These are phyloP conservation scores for Lithophane leautieri DNA, from an alignment of 2,888 invertebrate genomes.

Conservation along the genomic window DNA sequence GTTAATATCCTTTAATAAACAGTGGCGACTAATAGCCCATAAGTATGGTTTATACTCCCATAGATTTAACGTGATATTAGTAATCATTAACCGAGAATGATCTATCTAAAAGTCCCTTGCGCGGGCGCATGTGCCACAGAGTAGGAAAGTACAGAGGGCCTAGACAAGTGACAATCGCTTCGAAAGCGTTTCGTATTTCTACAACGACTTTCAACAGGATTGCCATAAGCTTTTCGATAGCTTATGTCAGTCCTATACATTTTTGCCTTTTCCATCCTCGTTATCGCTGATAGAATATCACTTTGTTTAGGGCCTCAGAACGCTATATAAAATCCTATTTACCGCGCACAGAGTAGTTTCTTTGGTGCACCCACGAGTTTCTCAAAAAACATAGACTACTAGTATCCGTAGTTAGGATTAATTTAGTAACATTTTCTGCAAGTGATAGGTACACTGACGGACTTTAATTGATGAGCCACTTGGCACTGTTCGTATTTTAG, in stretches of 20 bases:
- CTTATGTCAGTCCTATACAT: too few species aligned
- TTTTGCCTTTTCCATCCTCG: too few species aligned
- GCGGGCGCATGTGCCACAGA: neutral
- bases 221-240: too few species aligned
- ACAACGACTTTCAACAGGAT: too few species aligned
- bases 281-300: too few species aligned
- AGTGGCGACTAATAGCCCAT: conserved; percentile 26
- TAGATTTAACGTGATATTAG: conserved; percentile 40
- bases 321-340: neutral
- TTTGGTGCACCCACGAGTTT: neutral
- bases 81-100: conserved; percentile 31
- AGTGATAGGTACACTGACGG: too few species aligned
- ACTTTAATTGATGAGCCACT: too few species aligned
- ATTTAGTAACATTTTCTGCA: neutral
- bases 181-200: too few species aligned
- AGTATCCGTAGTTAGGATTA: too few species aligned
- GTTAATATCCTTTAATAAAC: conserved; percentile 45
- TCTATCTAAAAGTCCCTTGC: conserved; percentile 41
- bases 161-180: too few species aligned
- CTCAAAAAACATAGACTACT: neutral
- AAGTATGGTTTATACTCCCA: conserved; percentile 23
- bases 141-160: conserved; percentile 11
- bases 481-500: too few species aligned
- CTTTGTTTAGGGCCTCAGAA: too few species aligned
- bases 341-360: neutral